Evolutionary conservation across 2,888 invertebrate genomes (phyloP).

Genomic region (Shargacucullia verbasci): DNA sequence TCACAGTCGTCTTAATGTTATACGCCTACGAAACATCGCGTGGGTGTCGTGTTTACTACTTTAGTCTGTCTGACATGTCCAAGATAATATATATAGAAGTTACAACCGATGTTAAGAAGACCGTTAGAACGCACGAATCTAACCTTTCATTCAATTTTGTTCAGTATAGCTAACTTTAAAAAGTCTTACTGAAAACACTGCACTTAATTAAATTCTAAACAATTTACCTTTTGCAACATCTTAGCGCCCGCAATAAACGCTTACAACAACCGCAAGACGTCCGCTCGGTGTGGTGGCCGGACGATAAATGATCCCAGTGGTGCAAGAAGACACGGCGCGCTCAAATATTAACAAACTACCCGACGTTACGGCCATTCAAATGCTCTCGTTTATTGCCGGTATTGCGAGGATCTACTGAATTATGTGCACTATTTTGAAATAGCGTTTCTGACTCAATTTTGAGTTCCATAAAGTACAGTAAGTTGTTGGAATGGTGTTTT

Average conservation of each 20-base stretch:
- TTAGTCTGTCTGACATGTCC: too few species aligned
- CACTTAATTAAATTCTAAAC: conserved; percentile 29
- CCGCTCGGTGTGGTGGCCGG: conserved; percentile 66
- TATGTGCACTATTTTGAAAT: conserved; percentile 42
- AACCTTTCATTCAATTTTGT: too few species aligned
- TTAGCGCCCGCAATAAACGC: conserved; percentile 66
- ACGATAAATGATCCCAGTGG: conserved; percentile 75
- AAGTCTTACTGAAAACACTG: too few species aligned
- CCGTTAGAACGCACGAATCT: too few species aligned
- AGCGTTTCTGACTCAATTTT: conserved; percentile 43
- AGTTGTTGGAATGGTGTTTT: too few species aligned
- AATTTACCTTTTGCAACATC: conserved; percentile 42
- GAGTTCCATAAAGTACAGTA: conserved; percentile 12
- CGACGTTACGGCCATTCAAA: conserved; percentile 74
- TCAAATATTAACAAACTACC: conserved; percentile 87
- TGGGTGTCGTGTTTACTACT: too few species aligned
- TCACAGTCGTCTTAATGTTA: too few species aligned
- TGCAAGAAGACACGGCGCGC: conserved; percentile 70
- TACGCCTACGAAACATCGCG: too few species aligned
- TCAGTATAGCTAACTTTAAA: too few species aligned
- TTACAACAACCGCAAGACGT: conserved; percentile 71
- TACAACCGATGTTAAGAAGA: too few species aligned
- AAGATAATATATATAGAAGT: too few species aligned
- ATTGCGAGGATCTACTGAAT: conserved; percentile 60
- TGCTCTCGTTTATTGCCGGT: conserved; percentile 72